Evolutionary conservation across 1,140 invertebrate species (phyloP).

Genomic region (Pseudachorutes palmiensis): DNA sequence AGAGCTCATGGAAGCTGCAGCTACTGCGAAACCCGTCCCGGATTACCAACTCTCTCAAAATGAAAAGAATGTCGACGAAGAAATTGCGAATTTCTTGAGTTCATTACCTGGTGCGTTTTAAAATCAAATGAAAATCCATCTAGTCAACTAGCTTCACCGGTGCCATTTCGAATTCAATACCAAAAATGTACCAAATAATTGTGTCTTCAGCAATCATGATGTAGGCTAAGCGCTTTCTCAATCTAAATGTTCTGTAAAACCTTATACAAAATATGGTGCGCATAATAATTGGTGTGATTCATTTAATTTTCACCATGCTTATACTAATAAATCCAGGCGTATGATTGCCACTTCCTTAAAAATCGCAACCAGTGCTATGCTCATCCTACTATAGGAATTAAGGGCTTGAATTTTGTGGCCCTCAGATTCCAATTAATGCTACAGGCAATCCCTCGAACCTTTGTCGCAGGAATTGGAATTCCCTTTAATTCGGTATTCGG

Average conservation of each 20-base stretch:
- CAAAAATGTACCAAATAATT: background rate
- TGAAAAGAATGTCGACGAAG: background rate
- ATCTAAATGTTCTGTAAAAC: background rate
- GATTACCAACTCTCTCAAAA: background rate
- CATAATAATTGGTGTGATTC: no score
- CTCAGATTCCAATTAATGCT: no score
- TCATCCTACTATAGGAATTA: no score
- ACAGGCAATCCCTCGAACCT: no score
- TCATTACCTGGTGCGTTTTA: slow-evolving; percentile 4
- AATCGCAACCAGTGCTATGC: no score
- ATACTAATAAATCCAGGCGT: no score
- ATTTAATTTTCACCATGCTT: no score
- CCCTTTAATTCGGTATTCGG: no score
- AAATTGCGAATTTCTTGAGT: slow-evolving; percentile 2
- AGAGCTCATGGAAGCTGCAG: background rate
- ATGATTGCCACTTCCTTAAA: no score
- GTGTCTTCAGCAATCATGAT: background rate
- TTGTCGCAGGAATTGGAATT: no score
- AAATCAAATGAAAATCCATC: background rate
- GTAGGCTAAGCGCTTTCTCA: background rate
- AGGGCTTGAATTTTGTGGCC: no score
- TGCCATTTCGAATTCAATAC: background rate
- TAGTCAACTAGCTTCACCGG: background rate
- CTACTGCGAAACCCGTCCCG: slow-evolving; percentile 1
- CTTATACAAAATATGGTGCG: background rate